phyloP scores from a whole-genome alignment of 2,113 vertebrate species.

The Otocyon megalotis region DNA sequence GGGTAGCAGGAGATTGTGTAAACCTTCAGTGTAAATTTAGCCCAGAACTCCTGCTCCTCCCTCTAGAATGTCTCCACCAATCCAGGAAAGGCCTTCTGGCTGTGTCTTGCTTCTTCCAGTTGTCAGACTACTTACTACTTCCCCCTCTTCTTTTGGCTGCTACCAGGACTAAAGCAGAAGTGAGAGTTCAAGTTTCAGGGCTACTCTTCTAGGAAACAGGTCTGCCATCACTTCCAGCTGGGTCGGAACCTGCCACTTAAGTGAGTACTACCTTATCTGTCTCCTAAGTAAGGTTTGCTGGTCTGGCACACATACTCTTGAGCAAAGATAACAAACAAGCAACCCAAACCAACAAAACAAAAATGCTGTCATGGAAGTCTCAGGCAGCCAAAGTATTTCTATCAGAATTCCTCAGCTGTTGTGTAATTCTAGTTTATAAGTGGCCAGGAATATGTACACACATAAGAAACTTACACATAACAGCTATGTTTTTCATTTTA shows the following conservation, averaged over 20 bases:
- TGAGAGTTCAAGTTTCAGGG: background rate
- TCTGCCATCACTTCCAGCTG: background rate
- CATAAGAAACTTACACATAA: background rate
- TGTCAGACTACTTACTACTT: background rate
- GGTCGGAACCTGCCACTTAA: background rate
- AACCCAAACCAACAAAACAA: background rate
- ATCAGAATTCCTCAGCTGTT: background rate
- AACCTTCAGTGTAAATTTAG: background rate
- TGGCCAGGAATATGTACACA: background rate
- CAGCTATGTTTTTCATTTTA: background rate
- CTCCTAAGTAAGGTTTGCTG: slow-evolving; percentile 21
- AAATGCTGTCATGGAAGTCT: background rate
- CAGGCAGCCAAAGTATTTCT: background rate
- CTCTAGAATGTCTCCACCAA: slow-evolving; percentile 56
- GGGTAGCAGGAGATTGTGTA: background rate
- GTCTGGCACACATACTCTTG: background rate
- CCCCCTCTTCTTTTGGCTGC: background rate
- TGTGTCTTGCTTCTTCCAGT: background rate
- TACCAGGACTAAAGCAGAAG: background rate
- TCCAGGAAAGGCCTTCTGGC: background rate
- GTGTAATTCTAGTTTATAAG: background rate
- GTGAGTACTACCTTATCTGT: slow-evolving; percentile 58
- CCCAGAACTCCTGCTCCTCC: slow-evolving; percentile 3
- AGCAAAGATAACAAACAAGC: background rate
- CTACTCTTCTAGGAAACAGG: background rate